Percentiles rank a stretch among this genome's conserved stretches.
phyloP scores from a whole-genome alignment of 2,113 vertebrate species.

The Phrynosoma blainvillii region DNA sequence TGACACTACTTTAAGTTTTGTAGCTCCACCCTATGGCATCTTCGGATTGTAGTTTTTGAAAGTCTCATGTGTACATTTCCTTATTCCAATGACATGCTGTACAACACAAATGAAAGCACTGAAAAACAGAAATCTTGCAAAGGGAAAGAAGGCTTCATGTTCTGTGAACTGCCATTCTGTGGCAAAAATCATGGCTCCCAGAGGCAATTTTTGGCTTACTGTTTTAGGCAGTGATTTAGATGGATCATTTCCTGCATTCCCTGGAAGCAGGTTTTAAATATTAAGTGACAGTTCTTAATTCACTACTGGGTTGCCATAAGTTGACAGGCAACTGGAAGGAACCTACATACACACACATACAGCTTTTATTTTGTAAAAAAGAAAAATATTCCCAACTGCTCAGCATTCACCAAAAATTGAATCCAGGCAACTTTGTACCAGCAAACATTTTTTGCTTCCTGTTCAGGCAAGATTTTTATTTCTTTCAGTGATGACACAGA shows the following conservation, averaged over 20 bases:
- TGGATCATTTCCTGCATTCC: slow-evolving; percentile 49
- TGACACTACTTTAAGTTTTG: too few relatives aligned
- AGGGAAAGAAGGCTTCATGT: background rate
- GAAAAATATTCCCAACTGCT: background rate
- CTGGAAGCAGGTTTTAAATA: slow-evolving; percentile 69
- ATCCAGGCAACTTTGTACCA: slow-evolving; percentile 10
- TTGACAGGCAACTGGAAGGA: too few relatives aligned
- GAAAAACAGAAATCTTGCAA: slow-evolving; percentile 28
- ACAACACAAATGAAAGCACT: background rate
- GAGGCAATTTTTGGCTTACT: slow-evolving; percentile 37
- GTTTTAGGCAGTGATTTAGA: slow-evolving; percentile 44
- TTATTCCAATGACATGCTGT: too few relatives aligned
- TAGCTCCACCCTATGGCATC: too few relatives aligned
- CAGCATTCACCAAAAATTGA: slow-evolving; percentile 10
- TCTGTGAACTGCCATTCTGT: slow-evolving; percentile 19
- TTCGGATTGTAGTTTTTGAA: too few relatives aligned
- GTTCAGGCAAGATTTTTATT: slow-evolving; percentile 13
- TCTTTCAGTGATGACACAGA: slow-evolving; percentile 36
- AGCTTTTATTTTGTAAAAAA: slow-evolving; percentile 50
- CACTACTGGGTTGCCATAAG: slow-evolving; percentile 10
- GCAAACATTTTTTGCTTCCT: slow-evolving; percentile 1
- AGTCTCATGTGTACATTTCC: too few relatives aligned
- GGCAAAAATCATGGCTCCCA: slow-evolving; percentile 57
- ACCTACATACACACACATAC: too few relatives aligned
- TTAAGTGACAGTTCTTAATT: slow-evolving; percentile 59